A percentile compares a stretch with the other conserved stretches of the same genome.
These are phyloP conservation scores for Podiceps cristatus DNA, from an alignment of 2,113 vertebrate species.

Conservation along the genomic window DNA sequence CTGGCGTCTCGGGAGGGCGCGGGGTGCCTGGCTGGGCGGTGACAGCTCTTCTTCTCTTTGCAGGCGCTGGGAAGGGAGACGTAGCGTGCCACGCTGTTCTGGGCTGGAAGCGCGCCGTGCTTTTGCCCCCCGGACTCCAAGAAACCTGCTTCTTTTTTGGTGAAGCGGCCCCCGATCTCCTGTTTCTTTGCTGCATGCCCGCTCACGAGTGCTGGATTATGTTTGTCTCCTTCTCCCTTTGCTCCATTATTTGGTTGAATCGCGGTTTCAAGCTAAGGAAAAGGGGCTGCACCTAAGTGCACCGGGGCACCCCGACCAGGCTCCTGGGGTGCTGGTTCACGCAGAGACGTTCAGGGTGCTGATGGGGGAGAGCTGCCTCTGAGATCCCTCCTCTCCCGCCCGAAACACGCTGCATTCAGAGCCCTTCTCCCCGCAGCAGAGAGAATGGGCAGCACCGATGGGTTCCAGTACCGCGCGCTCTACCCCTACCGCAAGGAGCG, in stretches of 20 bases:
- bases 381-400: neutral
- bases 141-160: neutral
- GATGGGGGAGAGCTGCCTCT: conserved; percentile 20
- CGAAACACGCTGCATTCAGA: neutral
- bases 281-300: conserved; percentile 70
- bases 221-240: conserved; percentile 85
- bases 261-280: conserved; percentile 89
- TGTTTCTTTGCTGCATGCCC: conserved; percentile 18
- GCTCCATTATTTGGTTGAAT: conserved; percentile 89
- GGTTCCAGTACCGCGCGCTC: conserved; percentile 90
- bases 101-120: neutral
- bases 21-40: neutral
- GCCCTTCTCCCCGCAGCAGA: neutral
- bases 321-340: neutral
- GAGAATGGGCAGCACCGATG: conserved; percentile 80
- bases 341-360: neutral
- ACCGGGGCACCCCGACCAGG: neutral
- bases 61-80: conserved; percentile 5
- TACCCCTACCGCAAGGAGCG: conserved; percentile 89
- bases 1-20: accelerated
- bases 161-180: neutral
- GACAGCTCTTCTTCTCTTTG: neutral
- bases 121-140: neutral
- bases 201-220: conserved; percentile 80
- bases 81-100: accelerated